phyloP scores from a whole-genome alignment of 2,888 invertebrate genomes.

The Dusona sp. region DNA sequence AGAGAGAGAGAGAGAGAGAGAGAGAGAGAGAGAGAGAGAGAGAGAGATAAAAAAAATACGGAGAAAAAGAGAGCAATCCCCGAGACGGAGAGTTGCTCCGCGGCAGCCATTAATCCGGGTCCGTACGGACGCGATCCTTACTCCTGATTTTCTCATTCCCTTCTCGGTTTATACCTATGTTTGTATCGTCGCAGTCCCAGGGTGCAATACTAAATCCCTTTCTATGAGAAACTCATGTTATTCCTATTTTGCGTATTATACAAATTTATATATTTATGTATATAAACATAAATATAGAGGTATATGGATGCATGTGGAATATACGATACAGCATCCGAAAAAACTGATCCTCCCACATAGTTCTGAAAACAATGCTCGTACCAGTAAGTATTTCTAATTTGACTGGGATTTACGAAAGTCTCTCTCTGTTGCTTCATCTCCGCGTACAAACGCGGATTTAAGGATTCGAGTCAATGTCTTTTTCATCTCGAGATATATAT shows the following conservation, averaged over 20 bases:
- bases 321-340: slow-evolving; percentile 43
- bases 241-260: slow-evolving; percentile 38
- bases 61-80: slow-evolving; percentile 46
- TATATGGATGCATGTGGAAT: slow-evolving; percentile 27
- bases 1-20: too few relatives aligned
- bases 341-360: slow-evolving; percentile 78
- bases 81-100: slow-evolving; percentile 43
- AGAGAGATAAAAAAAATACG: neutral
- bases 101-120: slow-evolving; percentile 67
- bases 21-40: neutral
- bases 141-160: slow-evolving; percentile 56
- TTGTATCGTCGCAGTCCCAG: slow-evolving; percentile 29
- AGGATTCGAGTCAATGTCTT: slow-evolving; percentile 53
- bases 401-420: slow-evolving; percentile 69
- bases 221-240: slow-evolving; percentile 47
- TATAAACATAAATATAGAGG: neutral
- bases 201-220: slow-evolving; percentile 47
- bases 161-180: neutral
- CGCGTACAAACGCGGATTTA: slow-evolving; percentile 55
- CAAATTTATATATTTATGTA: slow-evolving; percentile 31
- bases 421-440: slow-evolving; percentile 20
- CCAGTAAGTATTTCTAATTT: slow-evolving; percentile 73
- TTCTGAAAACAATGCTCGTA: slow-evolving; percentile 77
- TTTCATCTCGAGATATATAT: neutral
- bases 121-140: slow-evolving; percentile 64